Base-by-base conservation (phyloP, 2,888 invertebrate species). In the Coenonympha arcania region DNA sequence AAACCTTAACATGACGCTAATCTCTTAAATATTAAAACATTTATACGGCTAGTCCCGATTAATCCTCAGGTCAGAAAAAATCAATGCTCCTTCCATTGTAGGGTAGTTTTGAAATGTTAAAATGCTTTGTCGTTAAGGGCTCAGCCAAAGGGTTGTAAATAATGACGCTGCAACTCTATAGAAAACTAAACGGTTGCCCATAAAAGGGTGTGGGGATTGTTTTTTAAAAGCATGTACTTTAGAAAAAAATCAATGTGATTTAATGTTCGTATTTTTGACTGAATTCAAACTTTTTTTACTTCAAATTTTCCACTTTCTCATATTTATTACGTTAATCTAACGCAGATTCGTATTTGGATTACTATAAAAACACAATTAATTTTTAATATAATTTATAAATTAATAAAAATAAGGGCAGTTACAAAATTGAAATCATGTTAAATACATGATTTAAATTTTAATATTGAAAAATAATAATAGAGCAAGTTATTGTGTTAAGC, bases 21-120 rank as follows among this genome's bases (percentile, higher is more conserved):
- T 85, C 86, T 79, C 71, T 82, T 85, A 85, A 86, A 84, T 78
- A 85, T 84, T 84, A 80, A 84, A 84, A 84, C 84, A 85, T 85
- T 85, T 82, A 76, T 71, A 65, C 66, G 72, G 68, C 65, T 64
- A 65, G 71, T 69, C 69, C 60, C 61, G 54, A 49, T 46, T 83
- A 83, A 84, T 79, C 83, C 79, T 49, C 54, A 63, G 68, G 65
- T 65, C 57, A 74, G 57, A 60, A 79, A 71, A 79, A 77, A 71
- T 64, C 76, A 71, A 81, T 79, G 68, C 75, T 73, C 75, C 76
- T n/a, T 66, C 73, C 64, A 75, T 84, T 84, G 78, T 83, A 70
- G 66, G 66, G 70, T 59, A 73, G 78, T 80, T 85, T 85, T 79
- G 76, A 85, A 84, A 85, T 83, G 83, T 84, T 85, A 83, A 83